phyloP scores from a whole-genome alignment of 2,888 invertebrate species.

The Coremacera marginata region DNA sequence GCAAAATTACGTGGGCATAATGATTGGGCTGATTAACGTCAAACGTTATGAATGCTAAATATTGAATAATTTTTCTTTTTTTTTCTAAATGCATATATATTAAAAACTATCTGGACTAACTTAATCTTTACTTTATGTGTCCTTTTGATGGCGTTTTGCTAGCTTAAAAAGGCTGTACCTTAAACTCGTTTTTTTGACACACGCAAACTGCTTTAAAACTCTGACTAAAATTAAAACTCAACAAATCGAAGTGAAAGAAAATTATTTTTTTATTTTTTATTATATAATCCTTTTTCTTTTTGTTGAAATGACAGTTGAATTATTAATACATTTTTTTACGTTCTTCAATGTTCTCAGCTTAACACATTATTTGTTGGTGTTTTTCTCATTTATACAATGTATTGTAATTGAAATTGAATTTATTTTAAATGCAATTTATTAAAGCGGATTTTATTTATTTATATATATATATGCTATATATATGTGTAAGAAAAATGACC shows the following conservation, averaged over 20 bases:
- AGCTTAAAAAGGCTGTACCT: too few relatives aligned
- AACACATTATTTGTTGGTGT: conserved; percentile 25
- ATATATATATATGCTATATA: neutral
- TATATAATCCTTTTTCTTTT: neutral
- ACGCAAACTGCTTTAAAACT: neutral
- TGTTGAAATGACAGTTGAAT: conserved; percentile 24
- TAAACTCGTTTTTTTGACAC: too few relatives aligned
- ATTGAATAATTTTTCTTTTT: too few relatives aligned
- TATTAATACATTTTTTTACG: conserved; percentile 23
- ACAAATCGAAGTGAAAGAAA: conserved; percentile 30
- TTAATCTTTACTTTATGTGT: too few relatives aligned
- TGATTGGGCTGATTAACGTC: too few relatives aligned
- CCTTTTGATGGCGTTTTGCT: too few relatives aligned
- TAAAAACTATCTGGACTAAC: too few relatives aligned
- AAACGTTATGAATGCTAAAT: too few relatives aligned
- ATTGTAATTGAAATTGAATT: conserved; percentile 11
- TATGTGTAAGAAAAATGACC: neutral
- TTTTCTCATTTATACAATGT: neutral
- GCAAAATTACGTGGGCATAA: too few relatives aligned
- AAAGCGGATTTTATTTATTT: conserved; percentile 11
- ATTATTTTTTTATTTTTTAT: conserved; percentile 18
- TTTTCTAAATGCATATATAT: too few relatives aligned
- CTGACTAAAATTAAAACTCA: neutral
- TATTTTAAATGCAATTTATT: conserved; percentile 23
- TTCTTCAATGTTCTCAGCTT: conserved; percentile 18